A percentile compares a stretch with the other conserved stretches of the same genome.
These are phyloP conservation scores for Datnioides undecimradiatus DNA, from an alignment of 2,113 vertebrate species.

Conservation along the genomic window DNA sequence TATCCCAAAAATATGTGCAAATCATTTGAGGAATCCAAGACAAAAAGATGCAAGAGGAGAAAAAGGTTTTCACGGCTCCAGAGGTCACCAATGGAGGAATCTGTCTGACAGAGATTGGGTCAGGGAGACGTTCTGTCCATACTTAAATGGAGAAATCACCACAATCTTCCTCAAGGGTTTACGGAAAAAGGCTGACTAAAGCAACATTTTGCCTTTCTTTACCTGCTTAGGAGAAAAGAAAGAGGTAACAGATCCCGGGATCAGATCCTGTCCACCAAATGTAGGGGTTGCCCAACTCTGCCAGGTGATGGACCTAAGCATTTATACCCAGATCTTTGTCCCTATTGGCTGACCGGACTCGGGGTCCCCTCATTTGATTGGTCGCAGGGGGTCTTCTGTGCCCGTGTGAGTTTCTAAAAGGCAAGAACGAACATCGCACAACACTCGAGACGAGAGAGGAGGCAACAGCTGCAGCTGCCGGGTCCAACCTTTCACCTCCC, in stretches of 20 bases:
- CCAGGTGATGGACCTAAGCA: slow-evolving; percentile 72
- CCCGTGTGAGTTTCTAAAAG: slow-evolving; percentile 82
- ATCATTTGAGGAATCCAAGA: slow-evolving; percentile 33
- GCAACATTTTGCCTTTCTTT: slow-evolving; percentile 62
- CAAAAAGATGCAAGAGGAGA: slow-evolving; percentile 18
- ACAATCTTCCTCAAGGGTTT: slow-evolving; percentile 11
- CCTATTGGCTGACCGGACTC: slow-evolving; percentile 72
- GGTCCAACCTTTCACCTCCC: slow-evolving; percentile 60
- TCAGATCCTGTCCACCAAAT: slow-evolving; percentile 87
- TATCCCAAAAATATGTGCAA: slow-evolving; percentile 37
- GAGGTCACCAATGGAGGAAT: slow-evolving; percentile 12
- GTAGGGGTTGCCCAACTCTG: slow-evolving; percentile 85
- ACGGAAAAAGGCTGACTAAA: slow-evolving; percentile 18
- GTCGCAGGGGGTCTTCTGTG: slow-evolving; percentile 50
- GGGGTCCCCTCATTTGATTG: slow-evolving; percentile 75
- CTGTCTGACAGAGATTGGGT: slow-evolving; percentile 14
- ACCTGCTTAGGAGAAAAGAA: slow-evolving; percentile 86
- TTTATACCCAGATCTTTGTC: slow-evolving; percentile 80
- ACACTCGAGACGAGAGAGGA: slow-evolving; percentile 71
- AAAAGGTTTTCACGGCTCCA: background rate
- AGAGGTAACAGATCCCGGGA: slow-evolving; percentile 86
- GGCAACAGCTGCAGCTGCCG: slow-evolving; percentile 78
- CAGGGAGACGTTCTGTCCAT: slow-evolving; percentile 14
- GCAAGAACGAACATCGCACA: slow-evolving; percentile 79
- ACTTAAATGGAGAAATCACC: slow-evolving; percentile 15